These are phyloP conservation scores for Melanerpes aurifrons DNA, from an alignment of 2,113 vertebrate species.

Conservation along the genomic window DNA sequence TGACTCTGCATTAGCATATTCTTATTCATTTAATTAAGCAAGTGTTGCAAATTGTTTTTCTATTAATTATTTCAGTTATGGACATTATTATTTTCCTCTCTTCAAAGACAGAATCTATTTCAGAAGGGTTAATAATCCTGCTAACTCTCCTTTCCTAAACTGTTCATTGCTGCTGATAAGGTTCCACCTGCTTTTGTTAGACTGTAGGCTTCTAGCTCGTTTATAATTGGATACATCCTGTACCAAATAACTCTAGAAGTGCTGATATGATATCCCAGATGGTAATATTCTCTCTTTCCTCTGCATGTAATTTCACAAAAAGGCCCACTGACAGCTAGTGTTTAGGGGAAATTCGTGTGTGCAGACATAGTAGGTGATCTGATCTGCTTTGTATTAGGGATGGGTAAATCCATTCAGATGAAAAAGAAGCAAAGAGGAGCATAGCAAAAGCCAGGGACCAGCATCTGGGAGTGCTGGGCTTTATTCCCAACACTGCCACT, in stretches of 20 bases:
- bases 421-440: background rate
- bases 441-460: background rate
- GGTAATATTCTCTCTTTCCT: constrained; percentile 54
- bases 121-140: constrained; percentile 62
- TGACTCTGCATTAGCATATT: constrained; percentile 56
- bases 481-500: constrained; percentile 22
- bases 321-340: constrained; percentile 45
- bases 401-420: constrained; percentile 9
- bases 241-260: constrained; percentile 52
- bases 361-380: constrained; percentile 28
- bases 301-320: constrained; percentile 46
- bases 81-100: constrained; percentile 66
- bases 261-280: constrained; percentile 65
- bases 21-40: constrained; percentile 65
- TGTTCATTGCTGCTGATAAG: constrained; percentile 52
- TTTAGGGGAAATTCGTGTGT: constrained; percentile 43
- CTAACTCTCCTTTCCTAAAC: constrained; percentile 27
- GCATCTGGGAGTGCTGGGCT: constrained; percentile 35
- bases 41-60: constrained; percentile 62
- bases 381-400: constrained; percentile 17
- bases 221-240: constrained; percentile 70
- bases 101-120: constrained; percentile 42
- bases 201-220: constrained; percentile 41
- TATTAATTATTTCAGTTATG: constrained; percentile 68
- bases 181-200: constrained; percentile 57